A percentile compares a stretch with the other conserved stretches of the same genome.
Evolutionary conservation across 2,113 vertebrate genomes (phyloP).

Genomic region (Cyanoliseus patagonus): DNA sequence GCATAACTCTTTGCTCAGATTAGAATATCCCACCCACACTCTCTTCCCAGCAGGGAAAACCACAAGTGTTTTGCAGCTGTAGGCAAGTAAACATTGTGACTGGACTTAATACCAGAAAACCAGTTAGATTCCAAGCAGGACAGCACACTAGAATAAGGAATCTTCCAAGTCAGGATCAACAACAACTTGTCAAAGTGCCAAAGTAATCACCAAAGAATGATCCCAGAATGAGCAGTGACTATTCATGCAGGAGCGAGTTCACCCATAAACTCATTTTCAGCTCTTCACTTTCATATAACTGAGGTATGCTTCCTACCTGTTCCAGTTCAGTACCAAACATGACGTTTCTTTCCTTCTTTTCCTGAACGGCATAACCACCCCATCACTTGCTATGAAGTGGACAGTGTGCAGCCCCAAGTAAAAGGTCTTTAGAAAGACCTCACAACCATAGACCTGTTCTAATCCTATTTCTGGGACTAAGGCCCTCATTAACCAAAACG

Average conservation of each 20-base stretch:
- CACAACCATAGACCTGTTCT: fast-evolving
- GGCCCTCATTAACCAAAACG: not conserved
- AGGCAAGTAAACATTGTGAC: not conserved
- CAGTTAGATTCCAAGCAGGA: not conserved
- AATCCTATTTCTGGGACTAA: not conserved
- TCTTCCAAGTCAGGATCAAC: not conserved
- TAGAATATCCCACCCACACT: not conserved
- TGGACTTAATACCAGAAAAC: not conserved
- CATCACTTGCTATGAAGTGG: fast-evolving
- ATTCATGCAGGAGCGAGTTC: fast-evolving
- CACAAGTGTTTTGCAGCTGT: not conserved
- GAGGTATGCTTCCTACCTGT: not conserved
- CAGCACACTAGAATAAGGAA: fast-evolving
- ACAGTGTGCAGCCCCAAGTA: not conserved
- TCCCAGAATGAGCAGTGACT: not conserved
- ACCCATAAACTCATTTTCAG: not conserved
- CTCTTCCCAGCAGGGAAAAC: not conserved
- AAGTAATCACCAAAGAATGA: fast-evolving
- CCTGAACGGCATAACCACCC: not conserved
- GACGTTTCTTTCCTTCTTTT: not conserved
- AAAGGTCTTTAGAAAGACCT: not conserved
- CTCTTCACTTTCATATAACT: not conserved
- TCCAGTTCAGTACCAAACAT: not conserved
- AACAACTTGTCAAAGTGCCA: not conserved
- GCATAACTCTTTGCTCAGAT: not conserved